Conservation (phyloP, 2,888 invertebrate species). For the Parnassius smintheus region DNA sequence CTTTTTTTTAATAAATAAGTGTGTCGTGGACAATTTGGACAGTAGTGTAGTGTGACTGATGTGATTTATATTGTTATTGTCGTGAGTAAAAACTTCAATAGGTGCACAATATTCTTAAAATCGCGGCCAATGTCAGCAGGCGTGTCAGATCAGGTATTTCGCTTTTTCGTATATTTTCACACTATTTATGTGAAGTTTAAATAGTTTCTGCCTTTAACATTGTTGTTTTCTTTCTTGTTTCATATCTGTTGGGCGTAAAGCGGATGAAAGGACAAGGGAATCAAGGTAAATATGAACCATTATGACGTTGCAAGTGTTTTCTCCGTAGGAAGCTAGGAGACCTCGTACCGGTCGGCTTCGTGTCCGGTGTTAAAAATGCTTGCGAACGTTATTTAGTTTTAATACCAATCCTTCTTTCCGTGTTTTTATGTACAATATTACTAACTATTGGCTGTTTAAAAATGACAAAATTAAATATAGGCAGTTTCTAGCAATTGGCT, state of each 20-base stretch:
- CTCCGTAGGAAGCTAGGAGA: conserved; percentile 54
- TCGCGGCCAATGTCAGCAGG: conserved; percentile 93
- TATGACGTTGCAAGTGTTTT: conserved; percentile 79
- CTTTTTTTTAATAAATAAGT: conserved; percentile 56
- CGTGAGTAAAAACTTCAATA: conserved; percentile 69
- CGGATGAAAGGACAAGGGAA: conserved; percentile 94
- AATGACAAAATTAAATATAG: no score
- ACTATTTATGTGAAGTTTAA: conserved; percentile 42
- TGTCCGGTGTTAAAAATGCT: conserved; percentile 49
- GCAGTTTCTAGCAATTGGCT: no score
- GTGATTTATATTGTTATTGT: conserved; percentile 71
- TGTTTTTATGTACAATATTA: no score
- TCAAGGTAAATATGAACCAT: conserved; percentile 83
- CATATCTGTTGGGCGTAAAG: conserved; percentile 80
- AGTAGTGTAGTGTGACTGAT: conserved; percentile 74
- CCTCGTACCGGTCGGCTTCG: conserved; percentile 68
- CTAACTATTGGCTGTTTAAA: no score
- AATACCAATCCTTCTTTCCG: not conserved
- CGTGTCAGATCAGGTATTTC: conserved; percentile 93
- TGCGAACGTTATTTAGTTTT: conserved; percentile 43
- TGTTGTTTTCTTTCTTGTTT: conserved; percentile 74
- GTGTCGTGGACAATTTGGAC: conserved; percentile 65
- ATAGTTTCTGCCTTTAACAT: conserved; percentile 39
- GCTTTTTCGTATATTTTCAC: conserved; percentile 53
- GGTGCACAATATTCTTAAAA: conserved; percentile 79